phyloP scores from a whole-genome alignment of 2,888 invertebrate species.

The Pseudoips prasinana region DNA sequence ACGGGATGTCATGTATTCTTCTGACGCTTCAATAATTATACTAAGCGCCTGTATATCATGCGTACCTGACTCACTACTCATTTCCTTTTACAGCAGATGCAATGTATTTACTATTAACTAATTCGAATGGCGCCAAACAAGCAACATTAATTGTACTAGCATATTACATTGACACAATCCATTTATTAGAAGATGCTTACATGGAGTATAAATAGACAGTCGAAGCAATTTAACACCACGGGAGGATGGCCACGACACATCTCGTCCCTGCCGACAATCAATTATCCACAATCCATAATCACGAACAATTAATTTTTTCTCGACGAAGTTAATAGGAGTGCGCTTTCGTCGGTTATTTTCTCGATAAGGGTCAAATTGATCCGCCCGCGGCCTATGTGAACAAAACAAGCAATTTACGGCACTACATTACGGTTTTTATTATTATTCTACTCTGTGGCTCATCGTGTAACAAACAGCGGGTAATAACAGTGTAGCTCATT shows the following conservation, averaged over 20 bases:
- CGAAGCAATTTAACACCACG: conserved; percentile 42
- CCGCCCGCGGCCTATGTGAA: conserved; percentile 68
- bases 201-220: conserved; percentile 19
- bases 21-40: conserved; percentile 29
- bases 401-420: conserved; percentile 68
- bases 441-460: conserved; percentile 55
- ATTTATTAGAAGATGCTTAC: conserved; percentile 37
- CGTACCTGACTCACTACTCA: conserved; percentile 35
- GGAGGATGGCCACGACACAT: conserved; percentile 50
- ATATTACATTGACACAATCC: conserved; percentile 39
- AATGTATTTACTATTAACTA: conserved; percentile 42
- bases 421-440: conserved; percentile 66
- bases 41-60: conserved; percentile 30
- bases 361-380: conserved; percentile 75
- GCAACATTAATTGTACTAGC: conserved; percentile 39
- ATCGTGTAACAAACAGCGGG: conserved; percentile 54
- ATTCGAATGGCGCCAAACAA: conserved; percentile 36
- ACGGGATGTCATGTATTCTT: conserved; percentile 1
- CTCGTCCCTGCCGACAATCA: conserved; percentile 58
- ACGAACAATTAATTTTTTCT: conserved; percentile 74
- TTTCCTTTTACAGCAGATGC: conserved; percentile 36
- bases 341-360: conserved; percentile 73
- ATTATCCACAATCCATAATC: conserved; percentile 74
- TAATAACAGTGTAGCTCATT: conserved; percentile 45
- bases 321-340: conserved; percentile 60